Percentiles rank a stretch among this genome's conserved stretches.
phyloP scores from a whole-genome alignment of 1,140 invertebrate genomes.

The Globodera ellingtonae region DNA sequence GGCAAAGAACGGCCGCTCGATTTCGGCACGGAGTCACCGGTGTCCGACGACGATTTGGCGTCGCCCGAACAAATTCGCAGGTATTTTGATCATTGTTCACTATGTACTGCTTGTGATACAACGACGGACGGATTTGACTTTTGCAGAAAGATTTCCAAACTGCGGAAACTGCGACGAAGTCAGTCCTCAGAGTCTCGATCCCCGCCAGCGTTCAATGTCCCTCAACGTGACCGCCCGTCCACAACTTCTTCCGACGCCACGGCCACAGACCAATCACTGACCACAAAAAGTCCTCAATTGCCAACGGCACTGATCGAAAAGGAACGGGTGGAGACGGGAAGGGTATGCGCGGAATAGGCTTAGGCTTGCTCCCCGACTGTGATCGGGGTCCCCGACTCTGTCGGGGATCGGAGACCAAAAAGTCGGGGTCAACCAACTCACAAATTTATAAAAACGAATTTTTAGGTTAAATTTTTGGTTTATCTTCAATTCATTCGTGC shows the following conservation, averaged over 20 bases:
- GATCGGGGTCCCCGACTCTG: neutral
- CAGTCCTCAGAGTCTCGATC: neutral
- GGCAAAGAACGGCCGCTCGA: neutral
- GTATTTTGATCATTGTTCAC: neutral
- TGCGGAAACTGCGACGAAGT: neutral
- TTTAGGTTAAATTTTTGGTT: constrained; percentile 51
- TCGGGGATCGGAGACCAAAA: neutral
- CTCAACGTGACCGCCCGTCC: neutral
- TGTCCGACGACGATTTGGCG: neutral
- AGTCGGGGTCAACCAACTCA: neutral
- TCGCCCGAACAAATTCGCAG: neutral
- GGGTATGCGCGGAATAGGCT: constrained; percentile 45
- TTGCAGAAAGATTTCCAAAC: neutral
- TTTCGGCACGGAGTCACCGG: neutral
- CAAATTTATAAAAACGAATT: neutral
- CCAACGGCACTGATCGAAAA: constrained; percentile 30
- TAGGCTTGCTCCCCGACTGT: neutral
- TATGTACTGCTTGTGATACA: neutral
- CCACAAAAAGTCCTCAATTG: neutral
- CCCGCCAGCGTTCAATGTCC: neutral
- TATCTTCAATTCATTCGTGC: constrained; percentile 54
- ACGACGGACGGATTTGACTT: neutral
- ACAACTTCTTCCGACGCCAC: neutral
- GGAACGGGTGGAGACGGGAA: constrained; percentile 61
- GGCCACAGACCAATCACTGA: neutral